These are phyloP conservation scores for Polymixis flavicincta DNA, from an alignment of 2,888 invertebrate genomes.

Conservation along the genomic window DNA sequence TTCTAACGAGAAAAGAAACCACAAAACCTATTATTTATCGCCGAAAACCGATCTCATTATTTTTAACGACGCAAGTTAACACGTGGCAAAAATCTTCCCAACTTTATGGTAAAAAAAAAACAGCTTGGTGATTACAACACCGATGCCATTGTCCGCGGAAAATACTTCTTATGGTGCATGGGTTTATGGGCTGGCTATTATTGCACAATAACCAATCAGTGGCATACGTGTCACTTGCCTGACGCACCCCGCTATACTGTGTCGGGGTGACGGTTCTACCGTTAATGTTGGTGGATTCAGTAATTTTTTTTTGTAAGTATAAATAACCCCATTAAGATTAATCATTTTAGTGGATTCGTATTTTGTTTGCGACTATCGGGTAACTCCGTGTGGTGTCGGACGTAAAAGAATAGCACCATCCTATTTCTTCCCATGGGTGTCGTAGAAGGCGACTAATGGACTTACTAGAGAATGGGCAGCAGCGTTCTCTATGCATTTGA, in stretches of 20 bases:
- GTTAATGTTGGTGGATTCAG: slow-evolving; percentile 66
- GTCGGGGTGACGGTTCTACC: slow-evolving; percentile 64
- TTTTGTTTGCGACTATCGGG: background rate
- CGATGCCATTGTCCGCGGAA: slow-evolving; percentile 63
- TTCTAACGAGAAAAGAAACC: slow-evolving; percentile 71
- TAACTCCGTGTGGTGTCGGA: too few species aligned
- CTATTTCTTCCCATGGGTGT: too few species aligned
- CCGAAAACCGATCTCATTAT: slow-evolving; percentile 85
- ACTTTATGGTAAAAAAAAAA: slow-evolving; percentile 82
- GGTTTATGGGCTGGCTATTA: slow-evolving; percentile 81
- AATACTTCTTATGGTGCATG: slow-evolving; percentile 65
- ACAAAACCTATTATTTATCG: slow-evolving; percentile 79
- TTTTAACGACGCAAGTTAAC: slow-evolving; percentile 84
- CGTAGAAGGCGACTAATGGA: too few species aligned
- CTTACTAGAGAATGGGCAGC: too few species aligned
- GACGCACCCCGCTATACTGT: slow-evolving; percentile 79
- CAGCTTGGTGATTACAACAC: slow-evolving; percentile 79
- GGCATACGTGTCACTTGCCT: slow-evolving; percentile 84
- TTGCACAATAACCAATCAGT: slow-evolving; percentile 89
- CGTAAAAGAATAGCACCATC: too few species aligned
- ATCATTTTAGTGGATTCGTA: background rate
- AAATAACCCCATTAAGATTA: slow-evolving; percentile 9
- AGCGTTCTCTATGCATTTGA: too few species aligned
- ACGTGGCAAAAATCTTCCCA: slow-evolving; percentile 85
- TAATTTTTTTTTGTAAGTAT: slow-evolving; percentile 24